Evolutionary conservation across 1,140 invertebrate genomes (phyloP).

Genomic region (Tetramorium alpestre): DNA sequence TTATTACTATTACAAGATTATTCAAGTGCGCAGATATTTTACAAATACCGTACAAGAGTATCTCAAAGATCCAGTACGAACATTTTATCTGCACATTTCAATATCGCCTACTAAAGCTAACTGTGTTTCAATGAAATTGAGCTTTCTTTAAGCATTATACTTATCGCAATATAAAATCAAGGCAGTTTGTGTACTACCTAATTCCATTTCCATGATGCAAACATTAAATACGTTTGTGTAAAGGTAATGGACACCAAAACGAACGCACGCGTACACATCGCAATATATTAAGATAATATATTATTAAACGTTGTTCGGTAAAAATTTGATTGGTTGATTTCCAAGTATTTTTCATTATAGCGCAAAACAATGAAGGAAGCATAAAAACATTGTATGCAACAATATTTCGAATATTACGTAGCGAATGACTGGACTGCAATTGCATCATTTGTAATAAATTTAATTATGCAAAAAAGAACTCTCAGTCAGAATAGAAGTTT

Average conservation of each 20-base stretch:
- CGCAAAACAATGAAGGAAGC: not conserved
- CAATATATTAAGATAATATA: not conserved
- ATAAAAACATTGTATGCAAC: not conserved
- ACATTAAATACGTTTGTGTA: not conserved
- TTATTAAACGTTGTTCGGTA: not conserved
- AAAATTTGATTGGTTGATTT: not conserved
- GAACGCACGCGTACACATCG: not conserved
- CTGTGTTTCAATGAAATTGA: slow-evolving; percentile 21
- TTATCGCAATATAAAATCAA: slow-evolving; percentile 11
- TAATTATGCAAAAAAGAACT: slow-evolving; percentile 15
- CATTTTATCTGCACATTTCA: not conserved
- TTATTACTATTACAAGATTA: slow-evolving; percentile 30
- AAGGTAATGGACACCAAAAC: not conserved
- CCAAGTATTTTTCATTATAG: not conserved
- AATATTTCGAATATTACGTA: not conserved
- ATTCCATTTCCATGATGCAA: not conserved
- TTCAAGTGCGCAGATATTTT: slow-evolving; percentile 18
- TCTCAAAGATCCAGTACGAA: not conserved
- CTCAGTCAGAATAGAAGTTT: not conserved
- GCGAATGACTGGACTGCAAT: not conserved
- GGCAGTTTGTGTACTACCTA: not conserved
- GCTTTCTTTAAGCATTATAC: not conserved
- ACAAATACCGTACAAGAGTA: slow-evolving; percentile 18
- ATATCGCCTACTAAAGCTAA: not conserved
- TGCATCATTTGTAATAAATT: not conserved